These are phyloP conservation scores for Drosophila bunnanda DNA, from an alignment of 2,888 invertebrate species.

Conservation along the genomic window DNA sequence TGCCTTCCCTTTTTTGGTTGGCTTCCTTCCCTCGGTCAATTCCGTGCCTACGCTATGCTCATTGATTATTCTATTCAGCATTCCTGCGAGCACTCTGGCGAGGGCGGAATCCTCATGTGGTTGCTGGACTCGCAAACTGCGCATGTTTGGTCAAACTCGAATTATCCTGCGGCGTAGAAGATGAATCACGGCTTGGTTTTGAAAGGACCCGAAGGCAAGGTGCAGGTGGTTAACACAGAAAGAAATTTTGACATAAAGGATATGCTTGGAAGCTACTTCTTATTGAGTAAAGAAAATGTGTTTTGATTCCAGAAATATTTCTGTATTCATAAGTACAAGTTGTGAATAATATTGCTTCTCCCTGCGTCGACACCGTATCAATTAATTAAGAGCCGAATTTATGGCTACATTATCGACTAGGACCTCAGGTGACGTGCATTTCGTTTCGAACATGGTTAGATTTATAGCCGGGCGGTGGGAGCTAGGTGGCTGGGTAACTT, in stretches of 20 bases:
- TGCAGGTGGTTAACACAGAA: neutral
- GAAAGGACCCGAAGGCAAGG: neutral
- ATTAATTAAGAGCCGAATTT: slow-evolving; percentile 46
- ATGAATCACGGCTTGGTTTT: slow-evolving; percentile 49
- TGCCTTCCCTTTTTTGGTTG: slow-evolving; percentile 71
- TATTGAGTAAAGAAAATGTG: too few species aligned
- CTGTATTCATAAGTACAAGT: neutral
- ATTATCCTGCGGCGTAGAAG: slow-evolving; percentile 55
- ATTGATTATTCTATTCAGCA: slow-evolving; percentile 65
- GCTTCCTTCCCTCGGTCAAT: slow-evolving; percentile 77
- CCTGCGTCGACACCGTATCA: slow-evolving; percentile 17
- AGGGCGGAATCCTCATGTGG: slow-evolving; percentile 70
- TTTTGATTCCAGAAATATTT: neutral
- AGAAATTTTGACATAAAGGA: neutral
- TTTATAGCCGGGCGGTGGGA: slow-evolving; percentile 32
- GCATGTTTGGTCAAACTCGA: slow-evolving; percentile 53
- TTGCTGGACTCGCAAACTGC: slow-evolving; percentile 48
- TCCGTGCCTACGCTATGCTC: slow-evolving; percentile 38
- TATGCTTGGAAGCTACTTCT: neutral
- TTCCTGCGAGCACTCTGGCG: slow-evolving; percentile 58
- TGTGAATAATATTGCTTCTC: neutral
- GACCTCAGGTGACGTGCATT: slow-evolving; percentile 20
- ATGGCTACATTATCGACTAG: slow-evolving; percentile 28
- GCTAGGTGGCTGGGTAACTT: slow-evolving; percentile 42
- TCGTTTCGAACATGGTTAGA: slow-evolving; percentile 40